Base-by-base conservation (phyloP, 2,888 invertebrate species). In the Sericinus montela region DNA sequence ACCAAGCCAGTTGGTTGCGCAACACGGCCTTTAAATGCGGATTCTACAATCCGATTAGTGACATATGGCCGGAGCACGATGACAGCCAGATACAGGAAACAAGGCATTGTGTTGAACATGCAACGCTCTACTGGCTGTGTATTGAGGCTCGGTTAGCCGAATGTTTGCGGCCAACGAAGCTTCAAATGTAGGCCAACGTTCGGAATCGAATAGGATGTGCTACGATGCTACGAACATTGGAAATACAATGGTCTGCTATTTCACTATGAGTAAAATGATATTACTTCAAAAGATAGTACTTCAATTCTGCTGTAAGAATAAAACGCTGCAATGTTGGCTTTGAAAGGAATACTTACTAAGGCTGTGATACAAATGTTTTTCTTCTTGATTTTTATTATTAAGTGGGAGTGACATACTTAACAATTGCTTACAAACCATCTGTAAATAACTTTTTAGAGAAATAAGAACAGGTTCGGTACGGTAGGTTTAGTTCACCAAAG, bases 71-170 rank as follows among this genome's bases (percentile, higher is more conserved):
- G 38, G 38, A 38, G 46, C 43, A 45, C 56, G 59, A 25, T n/a
- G 58, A 57, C 54, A 62, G 58, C 57, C 56, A 55, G 60, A 56
- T 42, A 47, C 68, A 62, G 67, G 69, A 71, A 67, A 62, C 63
- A 62, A 55, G 51, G 59, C 63, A 68, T 69, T 69, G 67, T 69
- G 67, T 69, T 62, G 52, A 57, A 54, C 57, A 59, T 53, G 62
- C 49, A 58, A 54, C 67, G 70, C 59, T 61, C 57, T 55, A 58
- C 48, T 66, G 65, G 54, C 52, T 57, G 48, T 53, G 56, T 38
- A 50, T 43, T 48, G 25, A 40, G 30, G 45, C 28, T 13, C 9
- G 39, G 37, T 36, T 48, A 37, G 41, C 38, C 40, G 39, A 45
- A 44, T 48, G 38, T 48, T 48, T 45, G 45, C 32, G 34, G 15